These are phyloP conservation scores for Platerodrilus igneus DNA, from an alignment of 2,888 invertebrate genomes.

Conservation along the genomic window DNA sequence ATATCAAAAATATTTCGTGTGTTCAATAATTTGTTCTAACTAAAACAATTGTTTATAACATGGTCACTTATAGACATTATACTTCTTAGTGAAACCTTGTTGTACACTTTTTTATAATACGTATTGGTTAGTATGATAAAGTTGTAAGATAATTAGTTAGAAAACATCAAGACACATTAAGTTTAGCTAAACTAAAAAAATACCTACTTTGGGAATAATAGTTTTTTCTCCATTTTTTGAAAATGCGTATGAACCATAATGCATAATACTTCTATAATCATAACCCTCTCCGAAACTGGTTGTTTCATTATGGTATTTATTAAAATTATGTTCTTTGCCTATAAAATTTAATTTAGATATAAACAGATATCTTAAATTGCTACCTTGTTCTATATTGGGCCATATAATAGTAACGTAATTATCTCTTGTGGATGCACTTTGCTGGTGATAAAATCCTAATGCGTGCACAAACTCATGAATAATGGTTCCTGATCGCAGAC, in stretches of 20 bases:
- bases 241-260: conserved; percentile 64
- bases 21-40: no score
- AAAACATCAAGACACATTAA: no score
- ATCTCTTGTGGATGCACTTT: conserved; percentile 73
- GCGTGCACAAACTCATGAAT: conserved; percentile 77
- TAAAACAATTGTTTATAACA: no score
- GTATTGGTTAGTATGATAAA: no score
- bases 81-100: no score
- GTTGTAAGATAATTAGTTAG: no score
- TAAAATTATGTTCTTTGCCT: conserved; percentile 4
- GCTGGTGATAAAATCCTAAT: conserved; percentile 79
- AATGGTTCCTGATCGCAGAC: conserved; percentile 60
- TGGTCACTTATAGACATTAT: no score
- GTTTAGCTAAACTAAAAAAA: no score
- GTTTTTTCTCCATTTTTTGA: conserved; percentile 63
- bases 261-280: conserved; percentile 71
- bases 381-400: conserved; percentile 64
- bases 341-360: neutral
- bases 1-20: no score
- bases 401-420: conserved; percentile 67
- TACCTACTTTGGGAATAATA: conserved; percentile 55
- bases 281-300: conserved; percentile 64
- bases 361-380: conserved; percentile 7
- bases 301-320: conserved; percentile 46
- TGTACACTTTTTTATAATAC: no score